A percentile compares a stretch with the other conserved stretches of the same genome.
Conservation (phyloP, 2,888 invertebrate species). For the Hecatera dysodea region DNA sequence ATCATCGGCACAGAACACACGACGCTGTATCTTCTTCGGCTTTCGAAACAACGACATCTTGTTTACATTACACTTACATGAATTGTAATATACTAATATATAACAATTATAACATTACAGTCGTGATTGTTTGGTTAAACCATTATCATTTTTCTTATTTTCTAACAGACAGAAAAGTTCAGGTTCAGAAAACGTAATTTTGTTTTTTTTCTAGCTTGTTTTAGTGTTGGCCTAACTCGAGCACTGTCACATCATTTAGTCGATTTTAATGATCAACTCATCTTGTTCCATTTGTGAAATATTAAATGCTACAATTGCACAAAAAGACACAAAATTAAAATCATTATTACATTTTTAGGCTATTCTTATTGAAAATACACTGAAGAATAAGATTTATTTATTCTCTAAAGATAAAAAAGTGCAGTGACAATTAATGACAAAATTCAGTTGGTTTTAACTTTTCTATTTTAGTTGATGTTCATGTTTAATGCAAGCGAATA, state of each 20-base stretch:
- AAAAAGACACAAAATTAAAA: no score
- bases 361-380: no score
- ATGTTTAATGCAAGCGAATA: no score
- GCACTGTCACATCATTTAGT: background rate
- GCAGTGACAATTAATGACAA: no score
- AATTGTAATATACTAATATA: background rate
- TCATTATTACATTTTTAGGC: no score
- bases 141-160: slow-evolving; percentile 7
- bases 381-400: no score
- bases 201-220: background rate
- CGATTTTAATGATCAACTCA: background rate
- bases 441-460: no score
- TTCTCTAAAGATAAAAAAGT: no score
- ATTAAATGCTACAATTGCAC: no score
- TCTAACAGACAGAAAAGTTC: no score
- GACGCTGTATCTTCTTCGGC: slow-evolving; percentile 95
- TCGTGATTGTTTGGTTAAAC: slow-evolving; percentile 15
- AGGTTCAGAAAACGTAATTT: slow-evolving; percentile 35
- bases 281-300: no score
- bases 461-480: no score
- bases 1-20: slow-evolving; percentile 94
- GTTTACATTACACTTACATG: slow-evolving; percentile 30
- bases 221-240: background rate
- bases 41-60: slow-evolving; percentile 96
- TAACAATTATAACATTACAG: background rate